These are phyloP conservation scores for Euleptes europaea DNA, from an alignment of 2,113 vertebrate genomes.

Conservation along the genomic window DNA sequence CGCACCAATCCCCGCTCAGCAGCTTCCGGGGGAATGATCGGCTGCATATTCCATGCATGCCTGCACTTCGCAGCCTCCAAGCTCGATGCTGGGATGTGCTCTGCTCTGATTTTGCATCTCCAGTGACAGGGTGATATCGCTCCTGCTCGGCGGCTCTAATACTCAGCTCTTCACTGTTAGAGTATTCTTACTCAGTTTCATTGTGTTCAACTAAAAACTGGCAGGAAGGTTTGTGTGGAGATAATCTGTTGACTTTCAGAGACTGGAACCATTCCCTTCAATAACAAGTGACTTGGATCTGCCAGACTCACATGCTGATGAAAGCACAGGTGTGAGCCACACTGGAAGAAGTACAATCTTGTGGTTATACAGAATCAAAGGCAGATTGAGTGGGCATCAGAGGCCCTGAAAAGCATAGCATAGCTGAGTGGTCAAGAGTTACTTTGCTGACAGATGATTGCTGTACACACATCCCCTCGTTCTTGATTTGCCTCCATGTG, in stretches of 20 bases:
- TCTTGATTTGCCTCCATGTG: too few relatives aligned
- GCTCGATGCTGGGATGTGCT: neutral
- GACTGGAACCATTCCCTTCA: neutral
- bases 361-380: neutral
- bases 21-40: slow-evolving; percentile 1
- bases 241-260: neutral
- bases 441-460: neutral
- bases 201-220: neutral
- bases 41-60: neutral
- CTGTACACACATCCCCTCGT: neutral
- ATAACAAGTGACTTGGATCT: too few relatives aligned
- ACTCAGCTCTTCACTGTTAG: neutral
- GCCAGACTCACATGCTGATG: too few relatives aligned
- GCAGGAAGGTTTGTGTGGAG: too few relatives aligned
- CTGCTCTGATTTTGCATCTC: neutral
- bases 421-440: neutral
- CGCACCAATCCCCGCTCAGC: slow-evolving; percentile 7
- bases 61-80: neutral
- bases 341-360: neutral
- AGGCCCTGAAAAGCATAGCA: neutral
- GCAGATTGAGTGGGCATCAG: neutral
- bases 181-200: neutral
- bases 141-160: neutral
- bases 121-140: neutral
- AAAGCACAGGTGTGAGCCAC: neutral